Conservation (phyloP, 2,113 vertebrate species). For the Brienomyrus longianalis region DNA sequence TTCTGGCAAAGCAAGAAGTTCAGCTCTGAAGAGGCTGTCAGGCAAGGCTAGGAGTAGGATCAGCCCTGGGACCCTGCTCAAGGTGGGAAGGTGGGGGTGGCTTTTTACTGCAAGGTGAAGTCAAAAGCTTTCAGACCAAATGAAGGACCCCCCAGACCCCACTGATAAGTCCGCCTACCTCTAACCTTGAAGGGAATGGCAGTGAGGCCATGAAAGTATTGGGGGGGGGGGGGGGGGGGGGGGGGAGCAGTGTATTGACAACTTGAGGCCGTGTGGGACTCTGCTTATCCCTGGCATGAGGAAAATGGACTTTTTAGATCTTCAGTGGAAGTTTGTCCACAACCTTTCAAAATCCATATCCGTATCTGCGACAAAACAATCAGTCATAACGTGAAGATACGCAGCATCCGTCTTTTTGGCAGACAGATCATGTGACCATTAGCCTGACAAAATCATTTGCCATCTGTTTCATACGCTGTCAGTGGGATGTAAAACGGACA, state of each 20-base stretch:
- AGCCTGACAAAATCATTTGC: neutral
- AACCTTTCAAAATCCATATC: neutral
- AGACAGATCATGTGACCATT: neutral
- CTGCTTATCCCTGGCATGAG: neutral
- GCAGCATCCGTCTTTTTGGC: neutral
- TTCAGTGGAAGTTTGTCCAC: neutral
- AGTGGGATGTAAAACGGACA: neutral
- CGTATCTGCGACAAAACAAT: neutral
- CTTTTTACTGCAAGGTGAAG: slow-evolving; percentile 48
- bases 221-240: neutral
- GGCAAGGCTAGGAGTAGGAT: neutral
- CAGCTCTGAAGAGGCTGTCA: too few relatives aligned
- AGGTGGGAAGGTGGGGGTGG: slow-evolving; percentile 25
- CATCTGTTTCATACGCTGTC: neutral
- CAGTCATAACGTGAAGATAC: neutral
- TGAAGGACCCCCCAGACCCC: slow-evolving; percentile 8
- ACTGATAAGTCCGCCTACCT: neutral
- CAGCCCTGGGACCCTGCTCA: neutral
- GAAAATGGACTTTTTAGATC: neutral
- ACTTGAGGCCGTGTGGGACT: slow-evolving; percentile 10
- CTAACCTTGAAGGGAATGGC: slow-evolving; percentile 9
- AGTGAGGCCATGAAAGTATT: neutral
- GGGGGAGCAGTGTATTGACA: neutral
- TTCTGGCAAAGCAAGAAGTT: neutral
- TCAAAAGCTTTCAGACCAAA: slow-evolving; percentile 39